phyloP scores from a whole-genome alignment of 2,888 invertebrate species.

The Deilephila elpenor region DNA sequence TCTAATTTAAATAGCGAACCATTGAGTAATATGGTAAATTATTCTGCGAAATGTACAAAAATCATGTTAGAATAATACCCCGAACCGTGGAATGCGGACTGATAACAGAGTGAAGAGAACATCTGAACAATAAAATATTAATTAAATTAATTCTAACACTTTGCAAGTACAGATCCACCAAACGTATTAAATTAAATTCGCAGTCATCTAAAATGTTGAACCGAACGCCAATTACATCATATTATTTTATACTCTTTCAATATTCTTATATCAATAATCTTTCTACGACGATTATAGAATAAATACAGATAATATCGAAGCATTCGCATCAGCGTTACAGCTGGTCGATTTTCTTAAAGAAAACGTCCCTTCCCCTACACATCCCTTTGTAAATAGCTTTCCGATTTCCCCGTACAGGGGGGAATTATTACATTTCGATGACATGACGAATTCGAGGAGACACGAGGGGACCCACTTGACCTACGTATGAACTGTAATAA shows the following conservation, averaged over 20 bases:
- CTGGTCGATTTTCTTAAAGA: slow-evolving; percentile 63
- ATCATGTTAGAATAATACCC: neutral
- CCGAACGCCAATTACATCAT: neutral
- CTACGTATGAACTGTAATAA: slow-evolving; percentile 38
- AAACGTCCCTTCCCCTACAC: slow-evolving; percentile 54
- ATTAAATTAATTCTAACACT: no score
- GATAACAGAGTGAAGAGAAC: no score
- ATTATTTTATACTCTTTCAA: neutral
- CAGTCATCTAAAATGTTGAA: no score
- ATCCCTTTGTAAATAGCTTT: slow-evolving; percentile 77
- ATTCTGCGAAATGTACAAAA: no score
- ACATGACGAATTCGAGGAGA: slow-evolving; percentile 79
- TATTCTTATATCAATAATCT: slow-evolving; percentile 15
- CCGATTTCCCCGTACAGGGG: slow-evolving; percentile 61
- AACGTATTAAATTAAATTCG: no score
- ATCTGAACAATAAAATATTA: no score
- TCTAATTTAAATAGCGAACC: no score
- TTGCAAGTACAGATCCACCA: no score
- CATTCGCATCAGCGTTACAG: slow-evolving; percentile 50
- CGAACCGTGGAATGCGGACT: neutral
- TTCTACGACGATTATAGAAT: slow-evolving; percentile 24
- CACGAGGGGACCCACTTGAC: slow-evolving; percentile 65
- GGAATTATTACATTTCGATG: slow-evolving; percentile 82
- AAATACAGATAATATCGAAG: slow-evolving; percentile 47
- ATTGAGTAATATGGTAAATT: no score